Evolutionary conservation across 1,140 invertebrate species (phyloP).

Genomic region (Formica exsecta): DNA sequence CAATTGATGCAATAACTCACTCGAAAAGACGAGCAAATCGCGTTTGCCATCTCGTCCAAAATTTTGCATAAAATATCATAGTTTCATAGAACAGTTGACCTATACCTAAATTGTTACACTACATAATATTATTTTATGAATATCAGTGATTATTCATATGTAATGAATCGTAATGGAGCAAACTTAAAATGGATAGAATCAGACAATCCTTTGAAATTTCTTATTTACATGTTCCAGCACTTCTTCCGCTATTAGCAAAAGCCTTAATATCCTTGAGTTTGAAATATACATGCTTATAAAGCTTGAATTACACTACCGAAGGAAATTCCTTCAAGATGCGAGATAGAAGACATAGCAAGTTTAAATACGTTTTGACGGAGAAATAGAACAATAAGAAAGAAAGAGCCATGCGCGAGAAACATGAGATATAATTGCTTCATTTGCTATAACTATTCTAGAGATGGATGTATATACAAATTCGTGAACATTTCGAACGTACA

Average conservation of each 20-base stretch:
- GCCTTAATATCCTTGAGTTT: neutral
- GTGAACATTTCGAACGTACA: neutral
- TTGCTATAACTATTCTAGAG: constrained; percentile 3
- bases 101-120: neutral
- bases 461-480: neutral
- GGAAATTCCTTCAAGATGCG: neutral
- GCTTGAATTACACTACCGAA: neutral
- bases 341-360: neutral
- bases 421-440: neutral
- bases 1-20: neutral
- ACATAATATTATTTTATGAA: neutral
- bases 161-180: neutral
- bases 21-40: neutral
- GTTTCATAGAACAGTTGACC: neutral
- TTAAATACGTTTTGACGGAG: neutral
- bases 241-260: neutral
- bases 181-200: neutral
- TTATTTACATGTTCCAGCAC: neutral
- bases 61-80: neutral
- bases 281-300: neutral
- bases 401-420: neutral
- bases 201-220: neutral
- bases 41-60: neutral
- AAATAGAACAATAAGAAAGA: neutral
- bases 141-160: neutral